phyloP scores from a whole-genome alignment of 1,140 invertebrate species.

The Drosophila eugracilis region DNA sequence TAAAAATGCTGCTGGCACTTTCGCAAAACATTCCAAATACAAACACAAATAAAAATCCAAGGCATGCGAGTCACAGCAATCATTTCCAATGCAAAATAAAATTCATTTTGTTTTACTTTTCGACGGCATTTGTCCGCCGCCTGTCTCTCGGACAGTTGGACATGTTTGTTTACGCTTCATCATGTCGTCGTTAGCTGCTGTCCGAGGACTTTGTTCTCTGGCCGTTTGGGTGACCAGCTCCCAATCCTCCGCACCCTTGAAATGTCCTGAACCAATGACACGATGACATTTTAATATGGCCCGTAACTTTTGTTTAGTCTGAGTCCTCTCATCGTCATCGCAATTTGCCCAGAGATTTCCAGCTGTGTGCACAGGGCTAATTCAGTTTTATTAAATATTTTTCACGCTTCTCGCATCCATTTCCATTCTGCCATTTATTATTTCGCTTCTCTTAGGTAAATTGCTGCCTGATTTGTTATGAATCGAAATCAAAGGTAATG shows the following conservation, averaged over 20 bases:
- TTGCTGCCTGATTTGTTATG: conserved; percentile 79
- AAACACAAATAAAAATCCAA: conserved; percentile 81
- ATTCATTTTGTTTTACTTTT: conserved; percentile 83
- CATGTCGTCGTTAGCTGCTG: conserved; percentile 78
- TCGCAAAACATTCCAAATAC: conserved; percentile 80
- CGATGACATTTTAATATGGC: conserved; percentile 82
- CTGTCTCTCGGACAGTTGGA: conserved; percentile 74
- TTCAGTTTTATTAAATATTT: conserved; percentile 66
- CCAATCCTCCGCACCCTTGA: neutral
- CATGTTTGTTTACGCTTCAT: conserved; percentile 84
- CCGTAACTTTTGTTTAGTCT: conserved; percentile 79
- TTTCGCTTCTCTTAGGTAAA: conserved; percentile 67
- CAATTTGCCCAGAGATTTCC: conserved; percentile 60
- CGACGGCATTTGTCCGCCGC: conserved; percentile 26
- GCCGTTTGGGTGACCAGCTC: conserved; percentile 3
- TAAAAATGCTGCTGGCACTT: conserved; percentile 79
- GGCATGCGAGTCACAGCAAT: conserved; percentile 58
- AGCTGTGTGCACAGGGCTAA: conserved; percentile 55
- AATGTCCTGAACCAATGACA: conserved; percentile 62
- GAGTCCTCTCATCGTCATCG: conserved; percentile 60
- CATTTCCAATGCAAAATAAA: conserved; percentile 81
- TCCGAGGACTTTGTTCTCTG: conserved; percentile 24
- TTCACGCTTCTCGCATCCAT: conserved; percentile 51
- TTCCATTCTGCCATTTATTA: conserved; percentile 58
- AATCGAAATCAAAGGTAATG: conserved; percentile 83